These are phyloP conservation scores for Ranitomeya variabilis DNA, from an alignment of 2,113 vertebrate species.

Conservation along the genomic window DNA sequence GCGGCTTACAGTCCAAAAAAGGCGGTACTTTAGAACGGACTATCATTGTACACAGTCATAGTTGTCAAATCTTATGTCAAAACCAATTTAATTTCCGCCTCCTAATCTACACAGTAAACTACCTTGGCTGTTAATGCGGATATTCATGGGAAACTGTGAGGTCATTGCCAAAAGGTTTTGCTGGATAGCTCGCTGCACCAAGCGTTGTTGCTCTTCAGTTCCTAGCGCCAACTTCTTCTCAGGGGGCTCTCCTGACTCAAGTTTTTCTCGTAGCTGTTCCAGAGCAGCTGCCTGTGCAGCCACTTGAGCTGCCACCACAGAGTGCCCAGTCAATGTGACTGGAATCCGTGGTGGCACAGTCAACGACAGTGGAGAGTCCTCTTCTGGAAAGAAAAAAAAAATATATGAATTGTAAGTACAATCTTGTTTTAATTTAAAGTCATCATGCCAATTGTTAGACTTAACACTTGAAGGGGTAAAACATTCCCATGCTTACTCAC, in stretches of 20 bases:
- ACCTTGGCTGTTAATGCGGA: conserved; percentile 96
- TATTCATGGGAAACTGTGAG: conserved; percentile 94
- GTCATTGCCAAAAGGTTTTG: conserved; percentile 97
- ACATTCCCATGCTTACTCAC: conserved; percentile 66
- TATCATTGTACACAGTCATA: too few species aligned
- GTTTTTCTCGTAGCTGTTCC: conserved; percentile 94
- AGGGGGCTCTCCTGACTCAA: conserved; percentile 89
- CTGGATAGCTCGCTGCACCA: conserved; percentile 91
- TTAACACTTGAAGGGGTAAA: too few species aligned
- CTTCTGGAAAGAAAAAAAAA: conserved; percentile 70
- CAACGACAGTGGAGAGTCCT: conserved; percentile 79
- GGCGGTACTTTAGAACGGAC: too few species aligned
- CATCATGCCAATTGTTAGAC: too few species aligned
- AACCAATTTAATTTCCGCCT: too few species aligned
- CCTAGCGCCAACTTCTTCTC: conserved; percentile 93
- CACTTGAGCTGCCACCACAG: conserved; percentile 78
- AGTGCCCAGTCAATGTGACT: conserved; percentile 77
- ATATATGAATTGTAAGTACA: background rate
- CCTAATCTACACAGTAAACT: conserved; percentile 40
- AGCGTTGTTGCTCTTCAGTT: conserved; percentile 86
- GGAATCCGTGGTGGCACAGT: conserved; percentile 77
- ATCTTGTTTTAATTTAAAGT: background rate
- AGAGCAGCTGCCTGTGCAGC: conserved; percentile 83
- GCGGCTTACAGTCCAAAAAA: too few species aligned
- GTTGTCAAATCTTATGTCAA: too few species aligned